These are phyloP conservation scores for Apostichopus japonicus DNA, from an alignment of 35 echinoderm and acorn worm genomes.

Conservation along the genomic window DNA sequence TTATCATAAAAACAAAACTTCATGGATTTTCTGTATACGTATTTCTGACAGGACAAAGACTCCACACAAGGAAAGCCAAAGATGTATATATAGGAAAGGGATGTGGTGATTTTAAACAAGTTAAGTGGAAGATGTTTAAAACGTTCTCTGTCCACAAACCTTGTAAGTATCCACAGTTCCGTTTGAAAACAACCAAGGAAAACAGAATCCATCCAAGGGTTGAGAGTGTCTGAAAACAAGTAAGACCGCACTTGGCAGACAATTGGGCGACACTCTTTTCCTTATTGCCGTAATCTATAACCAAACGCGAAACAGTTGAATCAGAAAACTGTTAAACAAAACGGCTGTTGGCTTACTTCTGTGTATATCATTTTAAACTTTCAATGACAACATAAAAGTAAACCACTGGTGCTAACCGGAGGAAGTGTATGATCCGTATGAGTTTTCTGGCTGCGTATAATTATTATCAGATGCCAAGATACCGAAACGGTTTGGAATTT, in stretches of 20 bases:
- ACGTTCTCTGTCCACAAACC: constrained; percentile 36
- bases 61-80: not conserved
- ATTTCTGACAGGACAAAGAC: no score
- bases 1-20: no score
- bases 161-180: constrained; percentile 23
- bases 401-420: not conserved
- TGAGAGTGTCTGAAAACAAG: constrained; percentile 39
- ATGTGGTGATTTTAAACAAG: constrained; percentile 33
- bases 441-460: not conserved
- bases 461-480: no score
- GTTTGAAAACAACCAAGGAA: constrained; percentile 46
- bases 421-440: not conserved
- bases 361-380: not conserved
- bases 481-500: no score
- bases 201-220: constrained; percentile 6
- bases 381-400: constrained; percentile 14
- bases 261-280: constrained; percentile 46
- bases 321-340: constrained; percentile 16
- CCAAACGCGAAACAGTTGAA: constrained; percentile 18
- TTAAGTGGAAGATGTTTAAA: not conserved
- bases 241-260: constrained; percentile 37
- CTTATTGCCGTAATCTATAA: constrained; percentile 39
- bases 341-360: not conserved
- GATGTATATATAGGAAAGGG: constrained; percentile 13
- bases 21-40: no score